Evolutionary conservation across 2,797 vertebrate species (phyloP).

Genomic region (Cottoperca gobio): DNA sequence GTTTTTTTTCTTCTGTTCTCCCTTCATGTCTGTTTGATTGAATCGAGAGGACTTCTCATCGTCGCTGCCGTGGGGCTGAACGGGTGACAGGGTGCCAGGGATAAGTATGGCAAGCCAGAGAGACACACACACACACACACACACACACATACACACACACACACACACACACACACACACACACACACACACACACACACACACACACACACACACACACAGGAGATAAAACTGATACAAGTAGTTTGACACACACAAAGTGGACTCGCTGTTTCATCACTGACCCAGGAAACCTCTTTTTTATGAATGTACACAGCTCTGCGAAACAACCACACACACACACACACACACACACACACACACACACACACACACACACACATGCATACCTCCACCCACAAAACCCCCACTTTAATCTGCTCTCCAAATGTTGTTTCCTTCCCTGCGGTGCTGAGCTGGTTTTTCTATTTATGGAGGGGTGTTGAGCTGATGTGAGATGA

Average conservation of each 20-base stretch:
- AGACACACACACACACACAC: slow-evolving; percentile 37
- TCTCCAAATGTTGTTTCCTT: slow-evolving; percentile 79
- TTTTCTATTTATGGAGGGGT: slow-evolving; percentile 79
- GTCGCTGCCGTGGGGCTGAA: slow-evolving; percentile 56
- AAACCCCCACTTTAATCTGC: slow-evolving; percentile 67
- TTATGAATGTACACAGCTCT: slow-evolving; percentile 31
- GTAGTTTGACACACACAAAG: slow-evolving; percentile 39
- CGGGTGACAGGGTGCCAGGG: slow-evolving; percentile 55
- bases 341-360: slow-evolving; percentile 10
- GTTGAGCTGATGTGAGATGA: slow-evolving; percentile 81
- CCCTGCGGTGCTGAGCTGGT: slow-evolving; percentile 73
- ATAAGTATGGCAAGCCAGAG: slow-evolving; percentile 64
- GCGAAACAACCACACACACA: slow-evolving; percentile 29
- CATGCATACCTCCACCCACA: slow-evolving; percentile 26
- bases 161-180: slow-evolving; percentile 10
- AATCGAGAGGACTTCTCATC: slow-evolving; percentile 61
- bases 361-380: background rate
- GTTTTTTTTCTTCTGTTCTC: slow-evolving; percentile 25
- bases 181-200: slow-evolving; percentile 4
- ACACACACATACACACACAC: slow-evolving; percentile 8
- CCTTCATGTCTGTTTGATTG: slow-evolving; percentile 62
- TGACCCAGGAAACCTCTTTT: slow-evolving; percentile 25
- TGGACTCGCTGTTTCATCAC: slow-evolving; percentile 22
- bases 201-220: slow-evolving; percentile 8
- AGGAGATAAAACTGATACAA: slow-evolving; percentile 39